Evolutionary conservation across 2,888 invertebrate species (phyloP), one percentile per base, ranked within the genome.

Genomic region (Euphydryas editha): DNA sequence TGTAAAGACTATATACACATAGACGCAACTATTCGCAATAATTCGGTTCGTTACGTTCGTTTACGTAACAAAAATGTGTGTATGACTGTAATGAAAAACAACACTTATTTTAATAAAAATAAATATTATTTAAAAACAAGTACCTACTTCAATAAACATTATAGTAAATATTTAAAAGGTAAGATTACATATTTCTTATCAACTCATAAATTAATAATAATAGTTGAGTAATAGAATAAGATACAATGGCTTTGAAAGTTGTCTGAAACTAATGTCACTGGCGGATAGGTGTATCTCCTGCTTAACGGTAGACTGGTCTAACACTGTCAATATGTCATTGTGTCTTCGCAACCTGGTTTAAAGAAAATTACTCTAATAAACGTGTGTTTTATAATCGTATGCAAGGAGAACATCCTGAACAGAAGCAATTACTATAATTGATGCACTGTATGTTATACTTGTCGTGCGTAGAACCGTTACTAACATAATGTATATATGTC

Each of bases 311-410:
- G 74, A 73, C 75, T 74, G 20, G 62, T 66, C 65, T 60, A 62
- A 64, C 76, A 75, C 76, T 76, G 78, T 83, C 86, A 82, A 89
- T 90, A 88, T 88, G 88, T 90, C 88, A 88, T 86, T 88, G 87
- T 85, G 81, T 77, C 83, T 80, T 64, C 77, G 84, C 72, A 78
- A 78, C 85, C 88, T 81, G 82, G 86, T 88, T 86, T 78, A 18
- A 78, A 81, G 89, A 81, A 90, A 89, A 90, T 89, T 87, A 81
- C 89, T 81, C 78, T 78, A 83, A 88, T 87, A 82, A 81, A 80
- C 81, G 81, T 78, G 83, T 80, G 81, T 79, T 77, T 79, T 80
- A 80, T 82, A 85, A 86, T 82, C 81, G 77, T 85, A 90, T 90
- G 88, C 85, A 90, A 88, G 84, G 81, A 82, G 86, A 84, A 80